Base-by-base conservation (phyloP, 2,113 vertebrate species). In the Vidua macroura region DNA sequence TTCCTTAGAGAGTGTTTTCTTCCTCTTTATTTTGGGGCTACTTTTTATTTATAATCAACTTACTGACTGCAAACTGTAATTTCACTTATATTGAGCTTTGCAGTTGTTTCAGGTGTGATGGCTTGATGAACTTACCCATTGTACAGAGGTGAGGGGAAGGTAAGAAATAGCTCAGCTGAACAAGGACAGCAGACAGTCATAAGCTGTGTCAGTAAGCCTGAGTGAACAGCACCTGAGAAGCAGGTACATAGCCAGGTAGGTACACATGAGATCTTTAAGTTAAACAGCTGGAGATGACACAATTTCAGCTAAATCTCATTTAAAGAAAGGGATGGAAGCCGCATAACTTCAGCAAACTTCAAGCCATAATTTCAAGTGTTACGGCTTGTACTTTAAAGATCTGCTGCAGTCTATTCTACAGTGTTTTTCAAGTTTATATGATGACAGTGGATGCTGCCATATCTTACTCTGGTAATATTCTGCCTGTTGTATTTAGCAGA, bases 381-480 rank as follows among this genome's bases (percentile, higher is more conserved):
- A 49, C 20, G 60, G 59, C 15, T n/a, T 46, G 20, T 62, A 3
- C 23, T 82, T 92, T 30, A 39, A 59, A 66, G n/a, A 56, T 41
- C 9, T 75, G 11, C 39, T 60, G 13, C 33, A 20, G 18, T 93
- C 19, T 77, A 0, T 84, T 91, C 18, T 20, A 9, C 22, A 11
- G 1, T 56, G 10, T 46, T 76, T 82, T 39, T 82, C 8, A 15
- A n/a, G 10, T 84, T 86, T 70, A 33, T 48, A 10, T 28, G 20
- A 11, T 64, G 67, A n/a, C 19, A 18, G 0, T n/a, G 17, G 2
- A 0, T 48, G 44, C 15, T 91, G 22, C 46, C 8, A 1, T 85
- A 17, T 62, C 41, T 41, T 90, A 20, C 15, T 53, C 6, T 58
- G 31, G 51, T 91, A 56, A 17, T n/a, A 24, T 27, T 83, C n/a